Percentiles rank a stretch among this genome's conserved stretches.
Evolutionary conservation across 1,140 invertebrate species (phyloP).

Genomic region (Brachionus angularis): DNA sequence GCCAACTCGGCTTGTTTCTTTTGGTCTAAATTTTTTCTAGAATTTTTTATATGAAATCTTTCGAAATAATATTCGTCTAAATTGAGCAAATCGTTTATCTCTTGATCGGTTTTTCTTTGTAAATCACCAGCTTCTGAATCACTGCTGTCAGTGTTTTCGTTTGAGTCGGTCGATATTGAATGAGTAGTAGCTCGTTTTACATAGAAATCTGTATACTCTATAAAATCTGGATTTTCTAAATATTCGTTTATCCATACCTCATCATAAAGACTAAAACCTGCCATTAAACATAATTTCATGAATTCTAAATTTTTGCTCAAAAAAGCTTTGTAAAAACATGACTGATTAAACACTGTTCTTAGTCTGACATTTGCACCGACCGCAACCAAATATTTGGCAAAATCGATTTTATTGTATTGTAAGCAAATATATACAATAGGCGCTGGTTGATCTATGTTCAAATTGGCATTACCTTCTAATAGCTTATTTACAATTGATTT

Average conservation of each 20-base stretch:
- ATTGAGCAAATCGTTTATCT: conserved; percentile 35
- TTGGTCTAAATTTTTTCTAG: background rate
- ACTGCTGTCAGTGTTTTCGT: background rate
- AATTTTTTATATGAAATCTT: conserved; percentile 1
- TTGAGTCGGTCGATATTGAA: no score
- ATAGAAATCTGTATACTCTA: conserved; percentile 39
- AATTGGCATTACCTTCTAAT: conserved; percentile 34
- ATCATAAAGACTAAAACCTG: conserved; percentile 13
- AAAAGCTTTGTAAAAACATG: conserved; percentile 43
- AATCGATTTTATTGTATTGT: conserved; percentile 36
- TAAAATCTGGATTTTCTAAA: conserved; percentile 41
- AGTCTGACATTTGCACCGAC: conserved; percentile 27
- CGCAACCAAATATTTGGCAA: conserved; percentile 22
- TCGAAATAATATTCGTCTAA: conserved; percentile 41
- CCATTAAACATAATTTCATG: conserved; percentile 40
- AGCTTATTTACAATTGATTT: conserved; percentile 42
- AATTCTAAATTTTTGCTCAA: conserved; percentile 42
- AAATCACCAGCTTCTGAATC: conserved; percentile 13
- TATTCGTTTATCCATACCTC: conserved; percentile 38
- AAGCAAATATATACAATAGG: conserved; percentile 28
- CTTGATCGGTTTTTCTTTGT: conserved; percentile 12
- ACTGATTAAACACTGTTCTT: conserved; percentile 39
- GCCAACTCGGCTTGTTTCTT: conserved; percentile 30
- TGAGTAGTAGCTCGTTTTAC: background rate
- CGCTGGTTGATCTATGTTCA: conserved; percentile 22